Base-by-base conservation (phyloP, 2,888 invertebrate species). In the Drosophila demipolita region DNA sequence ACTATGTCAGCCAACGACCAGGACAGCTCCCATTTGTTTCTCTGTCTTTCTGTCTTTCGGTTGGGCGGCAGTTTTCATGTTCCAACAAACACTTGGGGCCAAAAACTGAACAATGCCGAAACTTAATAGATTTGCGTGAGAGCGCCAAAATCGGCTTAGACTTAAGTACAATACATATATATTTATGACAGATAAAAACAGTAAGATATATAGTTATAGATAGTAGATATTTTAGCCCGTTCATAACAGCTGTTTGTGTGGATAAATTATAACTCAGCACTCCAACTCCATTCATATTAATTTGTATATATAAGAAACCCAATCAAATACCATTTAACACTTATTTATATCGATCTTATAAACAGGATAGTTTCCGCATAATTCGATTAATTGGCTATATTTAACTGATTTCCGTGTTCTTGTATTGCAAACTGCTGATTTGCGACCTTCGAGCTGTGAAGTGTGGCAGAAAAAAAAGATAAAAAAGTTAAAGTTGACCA, bases 361-460 rank as follows among this genome's bases (percentile, higher is more conserved):
- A 33, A 67, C 58, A 52, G 68, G 68, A 68, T 40, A 60, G 23
- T 52, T 70, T 61, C 69, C 69, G 67, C 42, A 50, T 67, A 32
- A n/a, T 12, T 38, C 48, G 38, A 48, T 55, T 35, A 55, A 29
- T 26, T 40, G 23, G 40, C 12, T 48, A 60, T 49, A 33, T 68
- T n/a, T n/a, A 42, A 20, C 20, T 45, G 42, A 42, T 55, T 70
- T 61, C 69, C 70, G 68, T 62, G 55, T 54, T 38, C 52, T 54
- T 40, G 53, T 9, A 36, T 35, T 48, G 48, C 55, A 26, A 36
- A 20, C 64, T 29, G 20, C 60, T 35, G 52, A 61, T 65, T 52
- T 49, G 20, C 70, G 77, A 80, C 89, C 88, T 89, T 87, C 81
- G 38, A 12, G 64, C 15, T 79, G 84, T 89, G 82, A 79, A 60